Conservation (phyloP, 1,140 invertebrate genomes). For the Drusus annulatus region DNA sequence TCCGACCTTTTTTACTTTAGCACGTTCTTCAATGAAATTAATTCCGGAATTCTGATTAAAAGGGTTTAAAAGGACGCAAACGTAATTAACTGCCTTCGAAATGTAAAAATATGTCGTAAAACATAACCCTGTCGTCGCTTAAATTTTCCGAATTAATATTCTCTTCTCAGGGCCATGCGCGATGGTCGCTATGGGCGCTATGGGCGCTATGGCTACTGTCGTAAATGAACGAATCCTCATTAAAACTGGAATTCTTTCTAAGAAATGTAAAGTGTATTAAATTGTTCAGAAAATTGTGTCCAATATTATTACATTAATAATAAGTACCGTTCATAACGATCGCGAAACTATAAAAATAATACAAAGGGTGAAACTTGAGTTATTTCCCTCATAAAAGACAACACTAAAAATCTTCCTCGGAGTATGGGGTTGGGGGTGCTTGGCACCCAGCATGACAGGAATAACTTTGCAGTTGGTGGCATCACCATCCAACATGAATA, state of each 20-base stretch:
- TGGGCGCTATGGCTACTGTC: neutral
- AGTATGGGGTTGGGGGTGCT: no score
- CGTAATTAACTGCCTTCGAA: constrained; percentile 29
- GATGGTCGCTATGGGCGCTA: no score
- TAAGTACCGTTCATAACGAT: no score
- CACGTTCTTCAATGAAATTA: constrained; percentile 32
- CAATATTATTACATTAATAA: no score
- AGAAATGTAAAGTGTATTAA: neutral
- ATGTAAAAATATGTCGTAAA: constrained; percentile 33
- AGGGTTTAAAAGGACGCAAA: constrained; percentile 17
- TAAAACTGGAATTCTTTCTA: constrained; percentile 2
- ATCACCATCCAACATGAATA: no score
- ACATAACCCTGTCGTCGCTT: constrained; percentile 8
- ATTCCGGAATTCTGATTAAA: constrained; percentile 33
- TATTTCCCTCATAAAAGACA: no score
- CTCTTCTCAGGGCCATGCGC: neutral
- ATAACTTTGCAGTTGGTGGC: no score
- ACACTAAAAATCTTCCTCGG: no score
- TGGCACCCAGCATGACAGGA: no score
- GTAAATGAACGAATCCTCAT: constrained; percentile 1
- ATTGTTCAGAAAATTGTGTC: no score
- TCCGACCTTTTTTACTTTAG: constrained; percentile 6
- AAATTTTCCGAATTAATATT: neutral
- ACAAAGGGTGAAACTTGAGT: no score
- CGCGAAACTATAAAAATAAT: no score